Conservation (phyloP, 2,888 invertebrate species). For the Ophion ventricosus region DNA sequence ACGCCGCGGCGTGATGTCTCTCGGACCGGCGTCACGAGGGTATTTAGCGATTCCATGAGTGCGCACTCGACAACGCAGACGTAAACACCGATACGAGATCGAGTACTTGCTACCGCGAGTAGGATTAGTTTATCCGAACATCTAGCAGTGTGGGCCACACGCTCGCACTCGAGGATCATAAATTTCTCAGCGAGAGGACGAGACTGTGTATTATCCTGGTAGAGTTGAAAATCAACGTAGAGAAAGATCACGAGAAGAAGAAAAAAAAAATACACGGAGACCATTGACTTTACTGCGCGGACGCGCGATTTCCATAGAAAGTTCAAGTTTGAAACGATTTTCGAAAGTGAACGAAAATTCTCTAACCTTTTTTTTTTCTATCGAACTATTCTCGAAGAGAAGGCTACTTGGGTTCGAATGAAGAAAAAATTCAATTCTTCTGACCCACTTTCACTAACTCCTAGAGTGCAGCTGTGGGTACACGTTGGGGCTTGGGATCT, state of each 20-base stretch:
- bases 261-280: neutral
- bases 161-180: conserved; percentile 32
- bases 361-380: conserved; percentile 25
- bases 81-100: conserved; percentile 11
- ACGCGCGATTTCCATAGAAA: conserved; percentile 13
- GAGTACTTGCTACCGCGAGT: conserved; percentile 6
- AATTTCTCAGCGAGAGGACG: conserved; percentile 40
- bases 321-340: conserved; percentile 26
- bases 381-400: neutral
- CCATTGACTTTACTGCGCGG: neutral
- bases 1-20: conserved; percentile 36
- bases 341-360: conserved; percentile 27
- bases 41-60: conserved; percentile 46
- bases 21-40: conserved; percentile 19
- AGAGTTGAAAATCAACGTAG: conserved; percentile 5
- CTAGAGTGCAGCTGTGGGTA: conserved; percentile 35
- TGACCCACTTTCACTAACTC: conserved; percentile 57
- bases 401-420: neutral
- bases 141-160: conserved; percentile 38
- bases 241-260: neutral
- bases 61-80: conserved; percentile 18
- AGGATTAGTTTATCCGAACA: conserved; percentile 51
- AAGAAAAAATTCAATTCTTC: conserved; percentile 47
- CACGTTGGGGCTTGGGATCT: conserved; percentile 12
- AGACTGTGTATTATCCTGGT: conserved; percentile 25